Evolutionary conservation across 2,797 vertebrate species (phyloP).

Genomic region (Peromyscus nudipes): DNA sequence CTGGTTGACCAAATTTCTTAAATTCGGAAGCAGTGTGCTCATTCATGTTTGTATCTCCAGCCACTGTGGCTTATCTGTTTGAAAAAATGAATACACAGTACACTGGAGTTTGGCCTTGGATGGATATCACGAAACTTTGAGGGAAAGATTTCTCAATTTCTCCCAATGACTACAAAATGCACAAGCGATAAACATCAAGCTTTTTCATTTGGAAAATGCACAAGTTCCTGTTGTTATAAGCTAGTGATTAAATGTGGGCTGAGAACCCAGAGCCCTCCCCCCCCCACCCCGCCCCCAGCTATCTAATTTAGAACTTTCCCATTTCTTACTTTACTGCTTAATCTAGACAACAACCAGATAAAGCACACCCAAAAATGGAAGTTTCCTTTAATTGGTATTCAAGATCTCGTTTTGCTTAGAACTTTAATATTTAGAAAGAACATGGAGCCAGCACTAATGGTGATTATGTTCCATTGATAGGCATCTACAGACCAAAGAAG

Average conservation of each 20-base stretch:
- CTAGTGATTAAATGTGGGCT: neutral
- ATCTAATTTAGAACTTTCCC: conserved; percentile 41
- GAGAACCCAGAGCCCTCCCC: neutral
- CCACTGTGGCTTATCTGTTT: neutral
- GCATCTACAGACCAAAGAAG: conserved; percentile 46
- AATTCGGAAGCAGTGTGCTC: neutral
- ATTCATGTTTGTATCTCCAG: neutral
- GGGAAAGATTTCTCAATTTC: conserved; percentile 23
- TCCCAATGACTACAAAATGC: neutral
- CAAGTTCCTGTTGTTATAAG: conserved; percentile 29
- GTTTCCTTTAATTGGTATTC: conserved; percentile 74
- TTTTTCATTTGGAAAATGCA: neutral
- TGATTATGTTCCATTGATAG: conserved; percentile 67
- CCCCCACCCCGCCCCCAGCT: neutral
- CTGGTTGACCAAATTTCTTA: conserved; percentile 15
- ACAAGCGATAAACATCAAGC: neutral
- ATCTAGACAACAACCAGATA: conserved; percentile 32
- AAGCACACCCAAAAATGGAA: conserved; percentile 63
- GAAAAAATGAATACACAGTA: neutral
- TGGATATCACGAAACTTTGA: neutral
- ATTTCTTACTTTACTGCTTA: conserved; percentile 62
- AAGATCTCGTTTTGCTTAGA: conserved; percentile 48
- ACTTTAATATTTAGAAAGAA: conserved; percentile 65
- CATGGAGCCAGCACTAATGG: neutral
- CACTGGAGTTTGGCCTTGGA: conserved; percentile 28